Percentiles rank a stretch among this genome's conserved stretches.
phyloP scores from a whole-genome alignment of 1,140 invertebrate genomes.

The Probaryconus sp. region DNA sequence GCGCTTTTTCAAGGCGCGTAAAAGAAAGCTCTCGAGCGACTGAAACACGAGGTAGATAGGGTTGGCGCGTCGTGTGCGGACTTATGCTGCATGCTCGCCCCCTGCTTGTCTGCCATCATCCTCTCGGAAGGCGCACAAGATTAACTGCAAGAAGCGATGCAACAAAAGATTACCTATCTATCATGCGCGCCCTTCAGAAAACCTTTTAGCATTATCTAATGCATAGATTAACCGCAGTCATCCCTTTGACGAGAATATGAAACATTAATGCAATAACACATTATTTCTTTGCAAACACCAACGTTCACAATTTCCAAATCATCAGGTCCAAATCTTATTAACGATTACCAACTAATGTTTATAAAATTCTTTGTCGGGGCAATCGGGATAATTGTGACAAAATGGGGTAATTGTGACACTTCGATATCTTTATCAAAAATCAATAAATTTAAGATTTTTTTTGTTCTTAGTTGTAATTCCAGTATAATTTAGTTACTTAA shows the following conservation, averaged over 20 bases:
- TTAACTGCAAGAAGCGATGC: slow-evolving; percentile 62
- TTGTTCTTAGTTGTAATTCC: no score
- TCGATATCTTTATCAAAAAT: no score
- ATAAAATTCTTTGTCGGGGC: not conserved
- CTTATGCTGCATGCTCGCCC: slow-evolving; percentile 60
- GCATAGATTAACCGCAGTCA: slow-evolving; percentile 41
- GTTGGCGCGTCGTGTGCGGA: slow-evolving; percentile 60
- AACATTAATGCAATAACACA: not conserved
- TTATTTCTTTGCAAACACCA: no score
- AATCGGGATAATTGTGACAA: no score
- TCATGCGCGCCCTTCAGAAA: slow-evolving; percentile 58
- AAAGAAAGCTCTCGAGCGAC: slow-evolving; percentile 62
- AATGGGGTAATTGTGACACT: no score
- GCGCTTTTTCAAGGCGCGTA: slow-evolving; percentile 62
- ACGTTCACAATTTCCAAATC: no score
- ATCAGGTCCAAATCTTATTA: no score
- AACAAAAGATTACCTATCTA: slow-evolving; percentile 64
- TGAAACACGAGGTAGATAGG: slow-evolving; percentile 64
- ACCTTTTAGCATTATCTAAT: slow-evolving; percentile 58
- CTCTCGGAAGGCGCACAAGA: slow-evolving; percentile 56
- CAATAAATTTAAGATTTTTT: no score
- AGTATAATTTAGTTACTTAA: no score
- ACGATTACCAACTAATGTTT: no score
- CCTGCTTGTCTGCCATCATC: slow-evolving; percentile 62
- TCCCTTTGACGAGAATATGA: not conserved